Percentiles rank a stretch among this genome's conserved stretches.
Conservation (phyloP, 2,113 vertebrate species). For the Eulacestoma nigropectus region DNA sequence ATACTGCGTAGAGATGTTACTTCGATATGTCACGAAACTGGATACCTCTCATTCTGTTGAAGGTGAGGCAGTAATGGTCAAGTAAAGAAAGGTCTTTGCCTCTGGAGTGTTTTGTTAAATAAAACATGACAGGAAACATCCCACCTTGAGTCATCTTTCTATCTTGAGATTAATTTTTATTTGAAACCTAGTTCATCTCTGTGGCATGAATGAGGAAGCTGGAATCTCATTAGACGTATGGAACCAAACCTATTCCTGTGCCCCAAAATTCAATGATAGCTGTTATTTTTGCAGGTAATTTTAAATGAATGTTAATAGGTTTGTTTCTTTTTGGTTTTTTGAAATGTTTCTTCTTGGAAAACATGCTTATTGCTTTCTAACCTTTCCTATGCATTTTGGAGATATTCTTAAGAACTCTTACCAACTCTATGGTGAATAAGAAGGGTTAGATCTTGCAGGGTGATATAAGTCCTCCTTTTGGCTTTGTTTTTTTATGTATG, state of each 20-base stretch:
- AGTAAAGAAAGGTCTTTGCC: background rate
- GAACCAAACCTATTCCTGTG: background rate
- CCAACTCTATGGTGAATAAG: background rate
- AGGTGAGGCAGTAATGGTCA: slow-evolving; percentile 15
- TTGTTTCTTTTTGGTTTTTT: background rate
- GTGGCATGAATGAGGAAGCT: background rate
- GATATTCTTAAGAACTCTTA: background rate
- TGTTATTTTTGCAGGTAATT: background rate
- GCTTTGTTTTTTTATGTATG: background rate
- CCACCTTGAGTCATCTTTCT: background rate
- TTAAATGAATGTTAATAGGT: background rate
- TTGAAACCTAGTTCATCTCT: background rate
- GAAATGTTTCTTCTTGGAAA: background rate
- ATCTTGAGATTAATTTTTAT: background rate
- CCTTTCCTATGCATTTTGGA: background rate
- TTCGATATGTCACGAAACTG: background rate
- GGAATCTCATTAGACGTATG: background rate
- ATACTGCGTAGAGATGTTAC: background rate
- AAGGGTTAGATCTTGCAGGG: background rate
- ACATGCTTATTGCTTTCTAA: background rate
- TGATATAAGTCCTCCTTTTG: background rate
- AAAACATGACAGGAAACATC: background rate
- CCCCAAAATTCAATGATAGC: background rate
- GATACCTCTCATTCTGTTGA: background rate
- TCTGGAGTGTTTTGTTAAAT: background rate